phyloP scores from a whole-genome alignment of 2,113 vertebrate species.

The Calyptommatus sinebrachiatus region DNA sequence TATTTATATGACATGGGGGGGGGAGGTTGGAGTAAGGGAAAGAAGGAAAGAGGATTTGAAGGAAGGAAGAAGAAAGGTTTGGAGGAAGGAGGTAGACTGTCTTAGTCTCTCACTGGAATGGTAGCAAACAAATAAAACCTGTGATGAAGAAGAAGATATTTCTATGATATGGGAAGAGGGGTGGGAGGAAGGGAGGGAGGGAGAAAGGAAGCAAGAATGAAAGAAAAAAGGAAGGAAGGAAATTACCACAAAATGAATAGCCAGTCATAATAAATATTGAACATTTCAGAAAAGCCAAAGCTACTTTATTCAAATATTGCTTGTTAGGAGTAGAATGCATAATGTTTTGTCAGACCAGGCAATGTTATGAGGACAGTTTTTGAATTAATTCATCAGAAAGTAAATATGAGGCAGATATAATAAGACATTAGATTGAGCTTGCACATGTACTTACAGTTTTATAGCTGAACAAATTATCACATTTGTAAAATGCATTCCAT shows the following conservation, averaged over 20 bases:
- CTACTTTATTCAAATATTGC: slow-evolving; percentile 1
- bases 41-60: too few species aligned
- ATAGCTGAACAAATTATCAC: slow-evolving; percentile 5
- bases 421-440: slow-evolving; percentile 45
- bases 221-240: neutral
- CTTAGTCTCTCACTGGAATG: too few species aligned
- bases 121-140: too few species aligned
- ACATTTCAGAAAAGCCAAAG: neutral
- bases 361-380: neutral
- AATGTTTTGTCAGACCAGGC: neutral
- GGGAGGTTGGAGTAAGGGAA: too few species aligned
- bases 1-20: too few species aligned
- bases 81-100: too few species aligned
- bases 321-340: neutral
- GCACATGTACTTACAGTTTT: slow-evolving; percentile 37
- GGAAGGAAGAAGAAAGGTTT: too few species aligned
- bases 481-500: slow-evolving; percentile 39
- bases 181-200: neutral
- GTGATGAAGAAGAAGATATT: neutral
- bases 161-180: neutral
- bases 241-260: neutral
- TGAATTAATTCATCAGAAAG: slow-evolving; percentile 1
- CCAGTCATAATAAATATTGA: neutral
- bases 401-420: neutral
- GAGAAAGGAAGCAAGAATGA: neutral